A percentile compares a stretch with the other conserved stretches of the same genome.
Evolutionary conservation across 2,113 vertebrate species (phyloP).

Genomic region (Limnothrissa miodon): DNA sequence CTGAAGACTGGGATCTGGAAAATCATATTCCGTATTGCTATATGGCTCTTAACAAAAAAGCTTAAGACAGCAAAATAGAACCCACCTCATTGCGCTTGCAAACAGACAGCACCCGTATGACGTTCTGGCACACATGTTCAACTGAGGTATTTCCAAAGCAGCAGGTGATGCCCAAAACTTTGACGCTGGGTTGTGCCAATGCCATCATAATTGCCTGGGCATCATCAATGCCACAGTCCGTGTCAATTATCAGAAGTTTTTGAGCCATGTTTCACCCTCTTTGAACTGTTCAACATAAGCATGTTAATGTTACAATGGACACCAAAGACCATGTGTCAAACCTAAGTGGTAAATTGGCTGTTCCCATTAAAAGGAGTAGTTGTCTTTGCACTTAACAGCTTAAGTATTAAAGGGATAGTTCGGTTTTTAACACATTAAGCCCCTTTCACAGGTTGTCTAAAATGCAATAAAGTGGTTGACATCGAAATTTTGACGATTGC

Average conservation of each 20-base stretch:
- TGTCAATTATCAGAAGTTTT: slow-evolving; percentile 72
- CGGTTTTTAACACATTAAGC: too few relatives aligned
- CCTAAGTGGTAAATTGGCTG: too few relatives aligned
- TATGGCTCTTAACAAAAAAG: background rate
- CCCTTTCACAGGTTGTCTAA: too few relatives aligned
- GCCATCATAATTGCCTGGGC: slow-evolving; percentile 76
- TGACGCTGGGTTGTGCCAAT: slow-evolving; percentile 58
- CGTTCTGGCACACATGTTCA: slow-evolving; percentile 72
- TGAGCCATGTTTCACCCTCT: slow-evolving; percentile 55
- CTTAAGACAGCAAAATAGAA: background rate
- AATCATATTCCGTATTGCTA: background rate
- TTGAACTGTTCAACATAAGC: background rate
- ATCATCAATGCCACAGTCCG: slow-evolving; percentile 77
- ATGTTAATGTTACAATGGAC: background rate
- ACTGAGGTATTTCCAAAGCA: slow-evolving; percentile 70
- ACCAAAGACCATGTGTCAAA: background rate
- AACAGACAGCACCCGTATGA: slow-evolving; percentile 66
- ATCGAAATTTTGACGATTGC: too few relatives aligned
- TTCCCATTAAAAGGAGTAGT: too few relatives aligned
- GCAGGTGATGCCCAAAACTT: slow-evolving; percentile 70
- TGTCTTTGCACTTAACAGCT: too few relatives aligned
- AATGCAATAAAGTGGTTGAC: too few relatives aligned
- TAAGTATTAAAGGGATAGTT: too few relatives aligned
- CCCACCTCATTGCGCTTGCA: slow-evolving; percentile 63
- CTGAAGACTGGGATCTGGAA: slow-evolving; percentile 72